Conservation (phyloP, 2,113 vertebrate genomes). For the Vidua macroura region DNA sequence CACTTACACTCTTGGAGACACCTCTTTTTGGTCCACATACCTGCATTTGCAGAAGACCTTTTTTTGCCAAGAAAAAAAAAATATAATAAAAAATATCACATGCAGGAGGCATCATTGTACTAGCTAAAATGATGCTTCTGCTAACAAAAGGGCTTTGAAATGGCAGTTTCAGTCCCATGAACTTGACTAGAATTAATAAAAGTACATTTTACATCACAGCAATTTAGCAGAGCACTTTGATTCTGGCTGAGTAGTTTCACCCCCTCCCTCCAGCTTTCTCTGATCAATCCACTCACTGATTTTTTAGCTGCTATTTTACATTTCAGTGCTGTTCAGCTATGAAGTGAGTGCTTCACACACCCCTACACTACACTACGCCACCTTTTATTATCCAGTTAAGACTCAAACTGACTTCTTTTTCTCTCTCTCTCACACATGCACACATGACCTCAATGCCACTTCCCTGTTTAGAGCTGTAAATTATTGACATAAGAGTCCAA, state of each 20-base stretch:
- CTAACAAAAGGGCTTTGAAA: neutral
- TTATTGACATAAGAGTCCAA: constrained; percentile 56
- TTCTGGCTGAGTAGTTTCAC: neutral
- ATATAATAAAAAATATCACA: neutral
- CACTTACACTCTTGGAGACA: neutral
- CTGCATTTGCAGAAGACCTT: neutral
- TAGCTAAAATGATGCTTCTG: neutral
- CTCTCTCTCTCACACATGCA: neutral
- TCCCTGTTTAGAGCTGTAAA: constrained; percentile 47
- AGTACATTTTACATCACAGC: neutral
- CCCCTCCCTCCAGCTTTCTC: neutral
- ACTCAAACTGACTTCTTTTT: neutral
- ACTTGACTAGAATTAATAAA: neutral
- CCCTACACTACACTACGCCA: neutral
- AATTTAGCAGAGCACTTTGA: neutral
- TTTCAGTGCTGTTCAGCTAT: neutral
- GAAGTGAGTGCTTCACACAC: neutral
- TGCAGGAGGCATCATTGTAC: neutral
- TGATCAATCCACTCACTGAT: neutral
- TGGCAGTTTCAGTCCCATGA: neutral
- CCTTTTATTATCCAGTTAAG: neutral
- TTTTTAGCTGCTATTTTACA: neutral
- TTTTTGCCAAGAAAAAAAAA: neutral
- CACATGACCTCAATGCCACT: neutral
- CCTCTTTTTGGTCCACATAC: neutral